Evolutionary conservation across 2,797 vertebrate genomes (phyloP).

Genomic region (Anableps anableps): DNA sequence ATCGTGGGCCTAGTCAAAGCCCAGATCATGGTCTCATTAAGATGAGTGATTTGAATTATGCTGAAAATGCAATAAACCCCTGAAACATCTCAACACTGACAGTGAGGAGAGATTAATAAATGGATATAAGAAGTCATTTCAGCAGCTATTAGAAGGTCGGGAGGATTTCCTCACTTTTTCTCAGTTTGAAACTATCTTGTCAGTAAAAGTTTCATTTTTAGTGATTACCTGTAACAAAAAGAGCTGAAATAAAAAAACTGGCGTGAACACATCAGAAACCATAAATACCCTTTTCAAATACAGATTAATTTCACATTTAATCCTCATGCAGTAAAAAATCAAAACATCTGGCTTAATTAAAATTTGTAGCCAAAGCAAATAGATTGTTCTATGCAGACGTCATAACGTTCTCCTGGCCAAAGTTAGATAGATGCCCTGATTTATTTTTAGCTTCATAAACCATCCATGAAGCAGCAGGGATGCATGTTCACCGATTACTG

Average conservation of each 20-base stretch:
- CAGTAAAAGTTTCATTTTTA: neutral
- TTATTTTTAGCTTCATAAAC: neutral
- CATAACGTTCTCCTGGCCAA: neutral
- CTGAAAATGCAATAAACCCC: neutral
- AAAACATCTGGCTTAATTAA: too few species aligned
- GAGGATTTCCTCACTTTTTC: too few species aligned
- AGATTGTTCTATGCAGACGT: too few species aligned
- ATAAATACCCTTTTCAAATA: neutral
- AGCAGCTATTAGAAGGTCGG: neutral
- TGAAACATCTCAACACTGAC: neutral
- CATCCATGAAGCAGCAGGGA: neutral
- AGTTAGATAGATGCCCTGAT: neutral
- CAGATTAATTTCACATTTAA: too few species aligned
- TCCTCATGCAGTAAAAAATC: too few species aligned
- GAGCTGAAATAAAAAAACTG: neutral
- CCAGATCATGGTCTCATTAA: neutral
- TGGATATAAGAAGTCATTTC: neutral
- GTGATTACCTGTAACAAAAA: neutral
- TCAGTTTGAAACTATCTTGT: neutral
- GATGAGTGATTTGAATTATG: neutral
- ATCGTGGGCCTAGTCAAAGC: conserved; percentile 5
- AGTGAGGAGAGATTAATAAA: neutral
- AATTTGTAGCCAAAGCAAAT: neutral
- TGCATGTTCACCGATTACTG: neutral
- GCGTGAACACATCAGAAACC: neutral